Base-by-base conservation (phyloP, 2,797 vertebrate genomes). In the Perodicticus potto region DNA sequence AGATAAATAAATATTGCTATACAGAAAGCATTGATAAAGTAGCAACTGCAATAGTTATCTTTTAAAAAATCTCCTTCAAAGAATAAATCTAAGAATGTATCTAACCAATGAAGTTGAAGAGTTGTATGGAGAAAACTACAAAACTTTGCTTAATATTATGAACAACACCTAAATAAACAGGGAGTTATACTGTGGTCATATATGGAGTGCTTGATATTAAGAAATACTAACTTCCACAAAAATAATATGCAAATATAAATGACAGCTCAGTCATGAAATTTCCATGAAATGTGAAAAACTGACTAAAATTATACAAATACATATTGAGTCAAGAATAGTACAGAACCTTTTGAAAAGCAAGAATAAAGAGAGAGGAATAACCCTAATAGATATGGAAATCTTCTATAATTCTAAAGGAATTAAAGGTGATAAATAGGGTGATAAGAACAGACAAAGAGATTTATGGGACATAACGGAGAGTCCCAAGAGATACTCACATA, bases 261-360 rank as follows among this genome's bases (percentile, higher is more conserved):
- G 20, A 59, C 57, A 92, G 45, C 77, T 29, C 6, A 19, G 6
- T 93, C 25, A 45, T 53, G 49, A 80, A 86, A 86, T 85, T 76
- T 69, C 34, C 22, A 34, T 22, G 11, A 86, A n/a, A 57, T 3
- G 43, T 34, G 22, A 59, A 92, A 77, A 78, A 4, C 22, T 22
- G 12, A 65, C 49, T 27, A 12, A 86, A 69, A 67, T 69, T 29
- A 45, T 32, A 59, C 19, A 34, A 45, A 27, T 45, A 2, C 89
- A 45, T 83, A 53, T 27, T 40, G n/a, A 55, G 14, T 5, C 6
- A 63, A 37, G n/a, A 73, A 40, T 40, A 49, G 8, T 70, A 82
- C 34, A 89, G 23, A 74, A 74, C 23, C 53, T n/a, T 55, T 93
- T 67, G 8, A 55, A 93, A 87, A 82, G 55, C 40, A 72, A 93